These are phyloP conservation scores for Labrus mixtus DNA, from an alignment of 2,113 vertebrate species.

Conservation along the genomic window DNA sequence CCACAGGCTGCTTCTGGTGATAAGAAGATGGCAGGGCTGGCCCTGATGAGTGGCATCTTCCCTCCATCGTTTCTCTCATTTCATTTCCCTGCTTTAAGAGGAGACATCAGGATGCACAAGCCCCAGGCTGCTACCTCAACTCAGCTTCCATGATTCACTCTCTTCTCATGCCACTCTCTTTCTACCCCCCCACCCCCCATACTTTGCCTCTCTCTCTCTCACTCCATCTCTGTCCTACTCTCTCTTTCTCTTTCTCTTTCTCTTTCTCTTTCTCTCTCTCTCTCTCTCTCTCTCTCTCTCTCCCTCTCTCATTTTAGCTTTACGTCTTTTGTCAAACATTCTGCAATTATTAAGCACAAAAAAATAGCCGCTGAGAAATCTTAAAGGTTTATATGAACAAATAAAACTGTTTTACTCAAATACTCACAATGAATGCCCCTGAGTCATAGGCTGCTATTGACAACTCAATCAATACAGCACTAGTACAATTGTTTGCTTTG, in stretches of 20 bases:
- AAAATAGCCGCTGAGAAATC: constrained; percentile 40
- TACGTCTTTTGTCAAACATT: constrained; percentile 29
- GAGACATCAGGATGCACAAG: constrained; percentile 68
- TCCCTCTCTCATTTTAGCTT: too few relatives aligned
- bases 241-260: too few relatives aligned
- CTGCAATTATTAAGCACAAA: constrained; percentile 20
- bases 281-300: too few relatives aligned
- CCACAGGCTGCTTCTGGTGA: constrained; percentile 75
- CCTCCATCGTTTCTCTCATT: constrained; percentile 70
- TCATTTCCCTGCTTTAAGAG: constrained; percentile 74
- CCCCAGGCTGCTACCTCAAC: constrained; percentile 67
- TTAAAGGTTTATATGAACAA: constrained; percentile 44
- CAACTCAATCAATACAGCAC: constrained; percentile 53
- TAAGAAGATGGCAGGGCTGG: constrained; percentile 67
- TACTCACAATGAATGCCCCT: constrained; percentile 19
- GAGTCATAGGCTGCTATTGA: constrained; percentile 51
- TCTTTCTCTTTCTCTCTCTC: too few relatives aligned
- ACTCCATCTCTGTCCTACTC: not conserved
- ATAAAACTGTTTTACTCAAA: constrained; percentile 39
- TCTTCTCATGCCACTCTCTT: constrained; percentile 12
- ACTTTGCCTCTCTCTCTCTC: not conserved
- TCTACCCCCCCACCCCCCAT: not conserved
- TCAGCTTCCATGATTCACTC: constrained; percentile 43
- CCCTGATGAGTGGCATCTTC: constrained; percentile 67
- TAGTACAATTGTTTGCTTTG: not conserved